Percentiles rank a stretch among this genome's conserved stretches.
Evolutionary conservation across 2,888 invertebrate genomes (phyloP).

Genomic region (Patella depressa): DNA sequence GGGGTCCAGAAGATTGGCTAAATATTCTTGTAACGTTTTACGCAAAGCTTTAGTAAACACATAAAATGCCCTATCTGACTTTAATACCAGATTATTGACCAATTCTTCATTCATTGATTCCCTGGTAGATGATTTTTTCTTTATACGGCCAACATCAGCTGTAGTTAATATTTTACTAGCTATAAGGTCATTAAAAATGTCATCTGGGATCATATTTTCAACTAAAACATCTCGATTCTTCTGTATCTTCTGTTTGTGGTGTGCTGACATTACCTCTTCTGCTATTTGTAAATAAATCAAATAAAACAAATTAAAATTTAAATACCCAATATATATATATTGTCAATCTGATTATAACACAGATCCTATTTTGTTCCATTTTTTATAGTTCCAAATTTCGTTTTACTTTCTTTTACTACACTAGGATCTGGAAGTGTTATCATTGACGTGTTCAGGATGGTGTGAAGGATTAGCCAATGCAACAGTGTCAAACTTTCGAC

Average conservation of each 20-base stretch:
- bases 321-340: too few species aligned
- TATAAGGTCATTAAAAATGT: conserved; percentile 54
- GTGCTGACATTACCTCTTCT: conserved; percentile 48
- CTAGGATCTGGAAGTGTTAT: too few species aligned
- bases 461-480: too few species aligned
- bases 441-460: too few species aligned
- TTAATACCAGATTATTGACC: conserved; percentile 45
- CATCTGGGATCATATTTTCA: conserved; percentile 58
- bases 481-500: too few species aligned
- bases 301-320: too few species aligned
- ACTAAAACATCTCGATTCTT: conserved; percentile 49
- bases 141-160: conserved; percentile 45
- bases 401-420: too few species aligned
- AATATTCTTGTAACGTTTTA: conserved; percentile 51
- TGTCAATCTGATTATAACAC: too few species aligned
- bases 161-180: conserved; percentile 45
- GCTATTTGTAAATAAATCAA: conserved; percentile 11
- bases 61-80: conserved; percentile 51
- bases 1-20: conserved; percentile 49
- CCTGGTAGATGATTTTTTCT: conserved; percentile 38
- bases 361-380: too few species aligned
- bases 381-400: too few species aligned
- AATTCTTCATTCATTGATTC: conserved; percentile 52
- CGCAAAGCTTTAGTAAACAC: conserved; percentile 51
- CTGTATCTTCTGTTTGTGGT: conserved; percentile 49